These are phyloP conservation scores for Ceratosolen solmsi DNA, from an alignment of 1,140 invertebrate genomes.

Conservation along the genomic window DNA sequence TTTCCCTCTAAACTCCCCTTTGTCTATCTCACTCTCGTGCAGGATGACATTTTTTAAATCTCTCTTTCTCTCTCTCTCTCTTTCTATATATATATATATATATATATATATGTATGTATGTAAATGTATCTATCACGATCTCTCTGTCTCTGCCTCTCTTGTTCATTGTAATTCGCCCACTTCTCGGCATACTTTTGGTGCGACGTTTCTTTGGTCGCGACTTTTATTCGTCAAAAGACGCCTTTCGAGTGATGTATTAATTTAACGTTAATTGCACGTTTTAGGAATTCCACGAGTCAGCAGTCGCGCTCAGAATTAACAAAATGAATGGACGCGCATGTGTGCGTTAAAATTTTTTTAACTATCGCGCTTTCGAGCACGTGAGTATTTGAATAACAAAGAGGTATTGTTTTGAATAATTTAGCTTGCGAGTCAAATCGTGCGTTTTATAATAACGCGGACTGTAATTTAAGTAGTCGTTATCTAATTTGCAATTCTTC, in stretches of 20 bases:
- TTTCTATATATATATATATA: too few species aligned
- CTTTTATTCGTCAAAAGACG: too few species aligned
- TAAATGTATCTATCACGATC: too few species aligned
- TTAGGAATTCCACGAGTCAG: not conserved
- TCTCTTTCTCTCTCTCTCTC: not conserved
- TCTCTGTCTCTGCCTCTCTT: too few species aligned
- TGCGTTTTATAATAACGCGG: not conserved
- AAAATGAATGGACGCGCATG: not conserved
- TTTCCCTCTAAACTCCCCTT: not conserved
- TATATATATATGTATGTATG: too few species aligned
- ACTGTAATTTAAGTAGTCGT: not conserved
- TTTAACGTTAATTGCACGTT: not conserved
- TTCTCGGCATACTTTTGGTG: not conserved
- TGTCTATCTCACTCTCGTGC: too few species aligned
- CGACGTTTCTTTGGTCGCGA: not conserved
- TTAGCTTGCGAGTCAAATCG: not conserved
- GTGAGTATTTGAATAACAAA: slow-evolving; percentile 1
- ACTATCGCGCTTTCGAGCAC: not conserved
- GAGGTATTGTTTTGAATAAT: slow-evolving; percentile 10
- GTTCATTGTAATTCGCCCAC: not conserved
- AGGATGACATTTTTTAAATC: too few species aligned
- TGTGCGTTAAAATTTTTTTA: not conserved
- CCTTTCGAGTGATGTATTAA: not conserved
- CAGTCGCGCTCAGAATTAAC: not conserved
- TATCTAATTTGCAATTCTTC: not conserved